Base-by-base conservation (phyloP, 2,113 vertebrate species). In the Nycticorax nycticorax region DNA sequence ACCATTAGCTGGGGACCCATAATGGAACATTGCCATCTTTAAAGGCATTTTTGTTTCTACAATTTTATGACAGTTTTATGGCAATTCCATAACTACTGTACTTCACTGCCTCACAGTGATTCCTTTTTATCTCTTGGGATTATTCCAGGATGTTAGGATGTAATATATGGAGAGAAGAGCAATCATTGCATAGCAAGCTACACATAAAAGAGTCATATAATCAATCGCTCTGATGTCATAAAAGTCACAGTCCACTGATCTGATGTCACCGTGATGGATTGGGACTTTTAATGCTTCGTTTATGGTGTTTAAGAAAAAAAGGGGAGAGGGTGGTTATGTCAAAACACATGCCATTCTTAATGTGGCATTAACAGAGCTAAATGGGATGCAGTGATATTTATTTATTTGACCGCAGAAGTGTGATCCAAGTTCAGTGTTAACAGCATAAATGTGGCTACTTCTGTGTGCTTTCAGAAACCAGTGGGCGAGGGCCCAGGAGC, bases 191-290 rank as follows among this genome's bases (percentile, higher is more conserved):
- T 93, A 69, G 90, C 92, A 94, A 94, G 87, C 72, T 80, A 80
- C 91, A 85, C 79, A 96, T 96, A 95, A 97, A 95, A 96, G 89
- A 93, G 81, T 85, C 93, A 77, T 87, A 95, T 74, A 97, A 96
- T 93, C 96, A 94, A 96, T 97, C 95, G 84, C 66, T 97, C 93
- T 96, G 91, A 95, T 97, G 97, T 97, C 96, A 97, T 91, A 93
- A 97, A 97, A 96, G 96, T 96, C 89, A 95, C 96, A 96, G 96
- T 95, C 87, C 89, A 66, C 91, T 93, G 89, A 92, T 94, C 92
- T 93, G 97, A 96, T 97, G 96, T 96, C 96, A 94, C 73, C 1
- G 17, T 96, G 96, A 97, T 96, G 82, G 82, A 97, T 93, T 95
- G 88, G 66, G 89, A 88, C 91, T 93, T 96, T 88, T 77, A 96